Conservation (phyloP, 2,797 vertebrate species). For the Cyclura pinguis region DNA sequence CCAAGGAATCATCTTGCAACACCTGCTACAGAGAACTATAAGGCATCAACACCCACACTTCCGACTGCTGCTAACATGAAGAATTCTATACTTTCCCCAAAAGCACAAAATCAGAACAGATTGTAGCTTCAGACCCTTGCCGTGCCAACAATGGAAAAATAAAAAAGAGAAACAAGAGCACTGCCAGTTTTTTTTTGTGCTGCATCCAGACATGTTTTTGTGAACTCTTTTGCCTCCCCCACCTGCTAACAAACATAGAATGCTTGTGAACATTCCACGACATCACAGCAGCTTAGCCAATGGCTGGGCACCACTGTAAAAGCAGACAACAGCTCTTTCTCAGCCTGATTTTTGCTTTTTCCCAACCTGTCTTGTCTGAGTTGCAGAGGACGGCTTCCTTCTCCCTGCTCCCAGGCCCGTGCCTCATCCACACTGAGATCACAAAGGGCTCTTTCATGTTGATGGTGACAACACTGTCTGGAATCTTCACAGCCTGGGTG, state of each 20-base stretch:
- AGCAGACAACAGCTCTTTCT: neutral
- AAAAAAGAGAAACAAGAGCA: neutral
- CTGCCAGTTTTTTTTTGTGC: too few relatives aligned
- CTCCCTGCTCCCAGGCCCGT: slow-evolving; percentile 90
- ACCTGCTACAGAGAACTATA: neutral
- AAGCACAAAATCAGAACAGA: neutral
- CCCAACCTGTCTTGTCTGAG: slow-evolving; percentile 93
- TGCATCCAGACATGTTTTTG: too few relatives aligned
- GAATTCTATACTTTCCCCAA: slow-evolving; percentile 31
- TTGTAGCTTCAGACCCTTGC: slow-evolving; percentile 14
- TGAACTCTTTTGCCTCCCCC: neutral
- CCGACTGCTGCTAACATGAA: slow-evolving; percentile 33
- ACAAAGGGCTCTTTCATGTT: slow-evolving; percentile 92
- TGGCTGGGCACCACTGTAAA: neutral
- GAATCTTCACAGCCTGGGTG: slow-evolving; percentile 94
- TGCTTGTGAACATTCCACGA: neutral
- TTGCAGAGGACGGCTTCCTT: slow-evolving; percentile 97
- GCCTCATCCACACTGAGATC: slow-evolving; percentile 97
- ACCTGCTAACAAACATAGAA: neutral
- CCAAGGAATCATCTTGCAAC: slow-evolving; percentile 35
- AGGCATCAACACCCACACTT: neutral
- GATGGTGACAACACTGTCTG: slow-evolving; percentile 87
- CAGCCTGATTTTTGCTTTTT: fast-evolving
- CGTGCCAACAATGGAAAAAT: neutral
- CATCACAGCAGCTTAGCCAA: neutral